Evolutionary conservation across 2,888 invertebrate genomes (phyloP).

Genomic region (Dexiosoma caninum): DNA sequence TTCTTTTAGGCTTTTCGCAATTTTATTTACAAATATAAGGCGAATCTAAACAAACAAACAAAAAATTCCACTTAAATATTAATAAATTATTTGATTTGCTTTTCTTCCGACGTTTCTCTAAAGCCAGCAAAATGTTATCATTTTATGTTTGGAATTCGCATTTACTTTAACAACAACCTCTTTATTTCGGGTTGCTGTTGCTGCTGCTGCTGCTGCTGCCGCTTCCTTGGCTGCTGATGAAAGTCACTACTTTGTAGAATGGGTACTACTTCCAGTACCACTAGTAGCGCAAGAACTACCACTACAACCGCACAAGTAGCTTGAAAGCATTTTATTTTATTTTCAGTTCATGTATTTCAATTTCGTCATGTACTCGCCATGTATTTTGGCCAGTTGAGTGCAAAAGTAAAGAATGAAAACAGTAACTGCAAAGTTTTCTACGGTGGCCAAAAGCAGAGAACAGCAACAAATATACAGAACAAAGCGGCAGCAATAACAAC

Average conservation of each 20-base stretch:
- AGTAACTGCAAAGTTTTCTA: constrained; percentile 37
- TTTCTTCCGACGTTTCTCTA: constrained; percentile 50
- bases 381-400: constrained; percentile 31
- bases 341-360: neutral
- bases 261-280: constrained; percentile 47
- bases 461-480: neutral
- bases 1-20: constrained; percentile 3
- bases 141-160: constrained; percentile 58
- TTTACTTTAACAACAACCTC: constrained; percentile 60
- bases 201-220: constrained; percentile 35
- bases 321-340: constrained; percentile 14
- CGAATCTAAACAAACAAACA: constrained; percentile 29
- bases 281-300: neutral
- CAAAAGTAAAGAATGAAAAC: constrained; percentile 12
- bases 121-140: constrained; percentile 49
- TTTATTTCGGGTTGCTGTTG: constrained; percentile 34
- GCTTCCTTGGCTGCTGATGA: constrained; percentile 33
- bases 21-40: constrained; percentile 11
- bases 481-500: constrained; percentile 12
- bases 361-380: neutral
- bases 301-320: constrained; percentile 5
- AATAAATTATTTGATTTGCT: constrained; percentile 28
- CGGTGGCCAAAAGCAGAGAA: neutral
- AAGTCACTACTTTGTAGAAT: constrained; percentile 51
- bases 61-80: constrained; percentile 19